A percentile compares a stretch with the other conserved stretches of the same genome.
Conservation (phyloP, 1,140 invertebrate genomes). For the Rhyzopertha dominica region DNA sequence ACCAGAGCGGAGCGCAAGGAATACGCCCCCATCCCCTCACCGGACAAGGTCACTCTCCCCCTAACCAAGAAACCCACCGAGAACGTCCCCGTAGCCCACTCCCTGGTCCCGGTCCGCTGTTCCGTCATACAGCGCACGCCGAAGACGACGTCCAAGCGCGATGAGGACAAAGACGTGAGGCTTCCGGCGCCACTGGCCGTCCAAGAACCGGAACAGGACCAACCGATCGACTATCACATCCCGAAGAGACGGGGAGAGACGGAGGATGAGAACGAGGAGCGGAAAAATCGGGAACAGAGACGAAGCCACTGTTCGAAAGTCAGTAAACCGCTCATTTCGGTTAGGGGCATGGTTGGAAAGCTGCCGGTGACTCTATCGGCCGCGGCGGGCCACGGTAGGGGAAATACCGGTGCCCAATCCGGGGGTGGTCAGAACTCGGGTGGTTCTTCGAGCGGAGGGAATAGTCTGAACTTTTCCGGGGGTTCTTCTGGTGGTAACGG, state of each 20-base stretch:
- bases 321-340: constrained; percentile 46
- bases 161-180: constrained; percentile 48
- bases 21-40: constrained; percentile 57
- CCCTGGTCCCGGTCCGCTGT: constrained; percentile 50
- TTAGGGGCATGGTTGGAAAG: constrained; percentile 44
- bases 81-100: constrained; percentile 48
- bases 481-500: constrained; percentile 50
- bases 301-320: constrained; percentile 56
- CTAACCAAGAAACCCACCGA: constrained; percentile 51
- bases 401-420: constrained; percentile 50
- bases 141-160: constrained; percentile 49
- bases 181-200: constrained; percentile 48
- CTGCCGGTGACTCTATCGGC: constrained; percentile 57
- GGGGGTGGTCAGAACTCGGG: constrained; percentile 47
- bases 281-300: constrained; percentile 54
- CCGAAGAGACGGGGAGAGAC: constrained; percentile 67
- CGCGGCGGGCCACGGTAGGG: constrained; percentile 70
- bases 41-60: constrained; percentile 50
- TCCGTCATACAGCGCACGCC: constrained; percentile 81
- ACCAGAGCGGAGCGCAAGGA: constrained; percentile 75
- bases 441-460: constrained; percentile 50
- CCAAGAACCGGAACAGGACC: constrained; percentile 65
- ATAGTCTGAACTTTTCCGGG: constrained; percentile 48
- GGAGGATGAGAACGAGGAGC: constrained; percentile 59
- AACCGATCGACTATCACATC: constrained; percentile 83